A percentile compares a stretch with the other conserved stretches of the same genome.
These are phyloP conservation scores for Tetraodon nigroviridis DNA, from an alignment of 2,113 vertebrate genomes.

Conservation along the genomic window DNA sequence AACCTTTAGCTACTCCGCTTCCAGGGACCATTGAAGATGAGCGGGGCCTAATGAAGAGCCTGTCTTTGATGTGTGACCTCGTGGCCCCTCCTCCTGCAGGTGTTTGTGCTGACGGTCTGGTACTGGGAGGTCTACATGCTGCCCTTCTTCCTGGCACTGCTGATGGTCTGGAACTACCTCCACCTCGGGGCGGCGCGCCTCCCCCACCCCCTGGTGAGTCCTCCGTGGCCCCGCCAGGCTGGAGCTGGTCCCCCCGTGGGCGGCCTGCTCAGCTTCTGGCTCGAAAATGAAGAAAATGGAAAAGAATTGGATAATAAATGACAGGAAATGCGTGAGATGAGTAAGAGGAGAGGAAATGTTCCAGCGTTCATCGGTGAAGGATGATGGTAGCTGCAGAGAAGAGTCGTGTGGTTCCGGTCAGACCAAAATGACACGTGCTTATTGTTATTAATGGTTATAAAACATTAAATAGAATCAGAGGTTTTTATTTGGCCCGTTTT, in stretches of 20 bases:
- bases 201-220: conserved; percentile 82
- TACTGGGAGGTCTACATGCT: conserved; percentile 93
- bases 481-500: no score
- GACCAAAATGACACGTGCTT: no score
- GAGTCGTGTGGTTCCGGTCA: no score
- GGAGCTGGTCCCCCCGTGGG: no score
- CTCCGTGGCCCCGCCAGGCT: no score
- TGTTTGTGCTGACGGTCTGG: conserved; percentile 89
- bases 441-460: no score
- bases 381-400: no score
- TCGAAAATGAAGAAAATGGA: neutral
- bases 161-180: conserved; percentile 87
- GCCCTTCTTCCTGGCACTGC: conserved; percentile 82
- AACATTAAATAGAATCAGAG: no score
- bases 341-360: no score
- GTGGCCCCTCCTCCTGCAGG: conserved; percentile 66
- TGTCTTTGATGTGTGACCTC: conserved; percentile 22
- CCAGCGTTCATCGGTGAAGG: no score
- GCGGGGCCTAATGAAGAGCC: conserved; percentile 14
- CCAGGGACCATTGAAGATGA: conserved; percentile 14
- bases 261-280: no score
- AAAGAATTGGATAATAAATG: conserved; percentile 2
- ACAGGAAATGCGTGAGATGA: neutral
- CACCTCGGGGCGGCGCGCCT: conserved; percentile 73
- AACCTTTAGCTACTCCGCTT: conserved; percentile 18